phyloP scores from a whole-genome alignment of 2,888 invertebrate genomes.

The Lymantria monacha region DNA sequence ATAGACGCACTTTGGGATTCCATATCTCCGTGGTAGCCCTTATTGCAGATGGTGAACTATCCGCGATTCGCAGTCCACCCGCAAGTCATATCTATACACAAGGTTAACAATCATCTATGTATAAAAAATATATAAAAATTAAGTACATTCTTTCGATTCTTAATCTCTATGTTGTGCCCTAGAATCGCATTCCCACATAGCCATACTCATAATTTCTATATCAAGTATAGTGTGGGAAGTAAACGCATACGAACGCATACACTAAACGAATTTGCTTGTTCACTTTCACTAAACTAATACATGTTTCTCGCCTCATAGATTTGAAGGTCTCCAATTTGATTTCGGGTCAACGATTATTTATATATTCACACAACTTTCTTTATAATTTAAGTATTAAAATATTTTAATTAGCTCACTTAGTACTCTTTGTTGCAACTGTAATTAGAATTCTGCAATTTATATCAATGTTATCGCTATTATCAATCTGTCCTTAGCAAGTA shows the following conservation, averaged over 20 bases:
- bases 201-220: background rate
- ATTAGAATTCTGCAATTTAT: slow-evolving; percentile 8
- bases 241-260: slow-evolving; percentile 28
- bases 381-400: background rate
- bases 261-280: slow-evolving; percentile 34
- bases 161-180: no score
- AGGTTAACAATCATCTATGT: no score
- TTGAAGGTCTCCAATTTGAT: slow-evolving; percentile 25
- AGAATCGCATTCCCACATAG: background rate
- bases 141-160: no score
- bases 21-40: no score
- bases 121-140: no score
- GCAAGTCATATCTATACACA: no score
- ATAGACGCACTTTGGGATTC: no score
- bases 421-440: slow-evolving; percentile 1
- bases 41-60: no score
- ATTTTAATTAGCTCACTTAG: slow-evolving; percentile 5
- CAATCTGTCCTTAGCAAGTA: background rate
- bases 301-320: slow-evolving; percentile 26
- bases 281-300: slow-evolving; percentile 41
- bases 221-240: slow-evolving; percentile 15
- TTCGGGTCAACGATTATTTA: slow-evolving; percentile 30
- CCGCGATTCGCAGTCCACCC: no score
- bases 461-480: slow-evolving; percentile 5
- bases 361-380: slow-evolving; percentile 28